Evolutionary conservation across 2,797 vertebrate species (phyloP).

Genomic region (Pitangus sulphuratus): DNA sequence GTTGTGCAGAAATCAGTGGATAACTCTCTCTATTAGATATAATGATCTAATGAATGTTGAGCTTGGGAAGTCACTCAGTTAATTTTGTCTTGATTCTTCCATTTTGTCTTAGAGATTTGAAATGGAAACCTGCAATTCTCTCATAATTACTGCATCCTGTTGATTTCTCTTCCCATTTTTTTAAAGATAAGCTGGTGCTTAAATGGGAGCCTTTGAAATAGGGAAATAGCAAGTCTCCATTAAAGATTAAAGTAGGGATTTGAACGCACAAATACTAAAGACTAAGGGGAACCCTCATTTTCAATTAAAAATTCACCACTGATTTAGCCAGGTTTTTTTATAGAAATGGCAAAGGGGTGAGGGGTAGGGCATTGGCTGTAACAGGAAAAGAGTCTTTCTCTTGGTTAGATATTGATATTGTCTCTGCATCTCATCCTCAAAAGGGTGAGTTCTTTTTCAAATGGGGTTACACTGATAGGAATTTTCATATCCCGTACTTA

Average conservation of each 20-base stretch:
- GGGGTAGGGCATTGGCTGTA: neutral
- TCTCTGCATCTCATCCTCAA: neutral
- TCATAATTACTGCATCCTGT: conserved; percentile 44
- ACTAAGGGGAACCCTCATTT: neutral
- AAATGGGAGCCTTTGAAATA: neutral
- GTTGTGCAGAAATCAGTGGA: conserved; percentile 20
- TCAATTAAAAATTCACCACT: neutral
- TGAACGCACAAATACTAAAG: neutral
- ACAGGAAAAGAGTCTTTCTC: neutral
- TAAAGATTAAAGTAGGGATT: neutral
- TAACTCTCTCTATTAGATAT: conserved; percentile 33
- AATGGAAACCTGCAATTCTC: conserved; percentile 1
- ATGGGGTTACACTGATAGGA: neutral
- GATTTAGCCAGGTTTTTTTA: neutral
- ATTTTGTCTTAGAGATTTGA: conserved; percentile 51
- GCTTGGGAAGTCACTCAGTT: conserved; percentile 52
- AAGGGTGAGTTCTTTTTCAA: neutral
- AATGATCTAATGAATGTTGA: conserved; percentile 46
- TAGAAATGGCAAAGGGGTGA: neutral
- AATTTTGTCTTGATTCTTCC: conserved; percentile 47
- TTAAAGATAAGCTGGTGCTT: neutral
- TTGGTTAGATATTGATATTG: neutral
- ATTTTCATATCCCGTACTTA: neutral
- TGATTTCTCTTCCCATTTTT: neutral
- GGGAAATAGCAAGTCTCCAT: neutral